Evolutionary conservation across 1,140 invertebrate species (phyloP), one percentile per base, ranked within the genome.

Genomic region (Helicoverpa zea): DNA sequence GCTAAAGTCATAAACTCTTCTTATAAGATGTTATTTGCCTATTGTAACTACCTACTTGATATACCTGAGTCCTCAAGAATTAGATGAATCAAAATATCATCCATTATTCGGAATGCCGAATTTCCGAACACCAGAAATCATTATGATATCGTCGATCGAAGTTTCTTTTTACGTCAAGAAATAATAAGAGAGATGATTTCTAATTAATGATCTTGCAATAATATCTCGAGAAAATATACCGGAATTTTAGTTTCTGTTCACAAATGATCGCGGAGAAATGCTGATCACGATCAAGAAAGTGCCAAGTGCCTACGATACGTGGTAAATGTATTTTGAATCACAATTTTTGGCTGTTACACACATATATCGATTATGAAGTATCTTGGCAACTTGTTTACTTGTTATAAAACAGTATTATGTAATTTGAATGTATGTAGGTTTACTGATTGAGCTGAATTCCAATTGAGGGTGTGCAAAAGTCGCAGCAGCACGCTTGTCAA

Each of bases 261-360:
- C 13, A n/a, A 64, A 47, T 74, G 35, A 47, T 47, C n/a, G 16
- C 9, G 47, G 18, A 49, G 29, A 79, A 70, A 68, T 66, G 52
- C 64, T 4, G 35, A 68, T 79, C 76, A 66, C 63, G 47, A 61
- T 61, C 52, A 51, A 81, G 83, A 81, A 74, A 74, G 72, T 74
- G 54, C 54, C 52, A 30, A 23, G 23, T 23, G 23, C 23, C 23
- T 23, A 23, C 23, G 23, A 23, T 9, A 9, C 35, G 35, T 43
- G 11, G 18, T 59, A 7, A 9, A 59, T 59, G 72, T 74, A 59
- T 43, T 74, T 54, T 16, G 52, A 56, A 74, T 43, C 18, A 30
- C 43, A 58, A 59, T 56, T 56, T n/a, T 73, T 16, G 70, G 54
- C 30, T 43, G n/a, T 56, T 54, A 43, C 70, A n/a, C n/a, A n/a